Percentiles rank a stretch among this genome's conserved stretches.
Evolutionary conservation across 2,888 invertebrate genomes (phyloP).

Genomic region (Hyposoter dolosus): DNA sequence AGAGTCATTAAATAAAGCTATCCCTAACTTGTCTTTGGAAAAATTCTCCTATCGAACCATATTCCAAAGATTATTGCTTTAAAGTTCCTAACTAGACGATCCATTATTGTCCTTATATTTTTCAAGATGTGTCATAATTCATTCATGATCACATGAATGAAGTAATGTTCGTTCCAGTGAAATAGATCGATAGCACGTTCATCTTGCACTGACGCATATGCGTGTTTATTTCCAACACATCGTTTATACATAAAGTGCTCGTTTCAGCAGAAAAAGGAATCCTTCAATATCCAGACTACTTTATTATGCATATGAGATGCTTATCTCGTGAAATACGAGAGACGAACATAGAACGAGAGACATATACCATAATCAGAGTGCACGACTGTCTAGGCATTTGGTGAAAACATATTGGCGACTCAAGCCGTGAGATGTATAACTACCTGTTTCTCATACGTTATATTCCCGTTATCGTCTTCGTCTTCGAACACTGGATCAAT

Average conservation of each 20-base stretch:
- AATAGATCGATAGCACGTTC: slow-evolving; percentile 1
- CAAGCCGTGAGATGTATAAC: slow-evolving; percentile 61
- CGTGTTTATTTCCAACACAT: not conserved
- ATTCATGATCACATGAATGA: not conserved
- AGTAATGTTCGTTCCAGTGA: not conserved
- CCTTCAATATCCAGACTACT: slow-evolving; percentile 2
- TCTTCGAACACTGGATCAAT: slow-evolving; percentile 62
- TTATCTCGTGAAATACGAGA: slow-evolving; percentile 29
- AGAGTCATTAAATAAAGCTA: no score
- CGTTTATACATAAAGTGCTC: not conserved
- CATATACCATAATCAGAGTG: slow-evolving; percentile 61
- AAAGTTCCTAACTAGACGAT: no score
- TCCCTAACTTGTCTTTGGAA: no score
- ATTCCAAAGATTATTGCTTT: no score
- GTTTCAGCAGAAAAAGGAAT: not conserved
- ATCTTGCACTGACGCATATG: not conserved
- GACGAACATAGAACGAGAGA: slow-evolving; percentile 23
- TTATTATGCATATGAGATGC: slow-evolving; percentile 33
- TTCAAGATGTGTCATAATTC: not conserved
- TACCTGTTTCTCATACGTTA: slow-evolving; percentile 55
- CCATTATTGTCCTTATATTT: not conserved
- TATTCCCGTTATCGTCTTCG: slow-evolving; percentile 66
- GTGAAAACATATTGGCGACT: slow-evolving; percentile 59
- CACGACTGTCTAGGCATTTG: slow-evolving; percentile 48
- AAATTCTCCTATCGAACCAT: no score